Conservation (phyloP, 2,797 vertebrate genomes). For the Lacerta bilineata region DNA sequence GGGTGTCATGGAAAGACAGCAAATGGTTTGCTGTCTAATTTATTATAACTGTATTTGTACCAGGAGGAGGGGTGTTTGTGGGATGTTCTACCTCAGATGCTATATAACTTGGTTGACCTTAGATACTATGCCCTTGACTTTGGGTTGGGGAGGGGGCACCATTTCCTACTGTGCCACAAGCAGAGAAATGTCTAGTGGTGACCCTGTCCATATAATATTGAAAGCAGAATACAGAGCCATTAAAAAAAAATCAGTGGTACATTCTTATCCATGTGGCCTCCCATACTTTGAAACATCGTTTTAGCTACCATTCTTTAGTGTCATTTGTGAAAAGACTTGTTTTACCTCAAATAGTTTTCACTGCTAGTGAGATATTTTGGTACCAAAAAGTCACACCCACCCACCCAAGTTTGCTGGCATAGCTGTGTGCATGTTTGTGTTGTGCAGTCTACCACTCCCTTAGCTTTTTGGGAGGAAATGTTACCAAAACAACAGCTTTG, state of each 20-base stretch:
- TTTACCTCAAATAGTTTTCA: not conserved
- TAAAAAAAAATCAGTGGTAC: not conserved
- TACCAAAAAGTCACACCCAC: not conserved
- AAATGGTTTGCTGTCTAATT: too few species aligned
- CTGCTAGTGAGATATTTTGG: not conserved
- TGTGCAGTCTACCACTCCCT: not conserved
- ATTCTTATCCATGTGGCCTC: not conserved
- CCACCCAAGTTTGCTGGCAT: too few species aligned
- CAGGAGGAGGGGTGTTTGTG: too few species aligned
- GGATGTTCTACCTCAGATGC: too few species aligned
- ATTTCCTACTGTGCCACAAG: too few species aligned
- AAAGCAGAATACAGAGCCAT: not conserved
- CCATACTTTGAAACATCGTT: not conserved
- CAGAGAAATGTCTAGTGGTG: not conserved
- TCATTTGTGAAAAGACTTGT: not conserved
- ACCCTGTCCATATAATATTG: not conserved
- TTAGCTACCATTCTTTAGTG: not conserved
- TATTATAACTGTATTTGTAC: too few species aligned
- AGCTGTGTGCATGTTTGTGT: not conserved
- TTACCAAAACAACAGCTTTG: not conserved
- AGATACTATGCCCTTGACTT: too few species aligned
- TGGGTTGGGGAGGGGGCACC: too few species aligned
- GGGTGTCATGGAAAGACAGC: too few species aligned
- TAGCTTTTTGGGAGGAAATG: not conserved
- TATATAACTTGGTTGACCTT: too few species aligned